These are phyloP conservation scores for Parnassius glacialis DNA, from an alignment of 2,888 invertebrate genomes.

Conservation along the genomic window DNA sequence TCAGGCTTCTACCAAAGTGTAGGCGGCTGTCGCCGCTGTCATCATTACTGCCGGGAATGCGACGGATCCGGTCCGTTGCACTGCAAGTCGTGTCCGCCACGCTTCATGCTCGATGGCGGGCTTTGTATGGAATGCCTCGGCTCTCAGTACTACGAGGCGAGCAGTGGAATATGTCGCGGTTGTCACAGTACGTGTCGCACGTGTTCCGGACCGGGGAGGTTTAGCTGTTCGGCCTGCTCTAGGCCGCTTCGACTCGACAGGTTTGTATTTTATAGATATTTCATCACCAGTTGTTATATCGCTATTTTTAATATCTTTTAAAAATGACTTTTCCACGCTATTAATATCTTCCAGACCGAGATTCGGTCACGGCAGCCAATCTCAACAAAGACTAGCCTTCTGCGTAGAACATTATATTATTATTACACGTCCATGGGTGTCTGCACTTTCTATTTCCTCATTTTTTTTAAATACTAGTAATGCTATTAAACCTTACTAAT, in stretches of 20 bases:
- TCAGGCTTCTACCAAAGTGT: slow-evolving; percentile 88
- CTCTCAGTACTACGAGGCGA: slow-evolving; percentile 86
- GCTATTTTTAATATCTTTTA: no score
- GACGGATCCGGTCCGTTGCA: slow-evolving; percentile 88
- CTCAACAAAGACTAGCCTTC: no score
- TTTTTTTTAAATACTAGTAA: no score
- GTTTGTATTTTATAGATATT: slow-evolving; percentile 39
- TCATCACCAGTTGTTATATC: no score
- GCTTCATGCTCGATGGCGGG: slow-evolving; percentile 87
- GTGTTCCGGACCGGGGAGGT: slow-evolving; percentile 85
- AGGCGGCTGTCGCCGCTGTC: slow-evolving; percentile 92
- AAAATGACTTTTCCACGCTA: no score
- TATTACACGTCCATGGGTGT: no score
- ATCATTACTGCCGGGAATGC: slow-evolving; percentile 93
- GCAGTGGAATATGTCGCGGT: slow-evolving; percentile 84
- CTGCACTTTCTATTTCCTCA: no score
- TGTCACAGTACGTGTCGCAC: slow-evolving; percentile 84
- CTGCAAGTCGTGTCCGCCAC: slow-evolving; percentile 87
- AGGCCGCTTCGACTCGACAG: slow-evolving; percentile 84
- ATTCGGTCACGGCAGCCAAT: no score
- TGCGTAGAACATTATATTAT: no score
- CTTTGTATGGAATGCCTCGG: slow-evolving; percentile 88
- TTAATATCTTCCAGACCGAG: no score
- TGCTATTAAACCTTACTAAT: no score
- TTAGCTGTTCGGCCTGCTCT: slow-evolving; percentile 84